Percentiles rank a stretch among this genome's conserved stretches.
These are phyloP conservation scores for Anoplolepis gracilipes DNA, from an alignment of 1,140 invertebrate genomes.

Conservation along the genomic window DNA sequence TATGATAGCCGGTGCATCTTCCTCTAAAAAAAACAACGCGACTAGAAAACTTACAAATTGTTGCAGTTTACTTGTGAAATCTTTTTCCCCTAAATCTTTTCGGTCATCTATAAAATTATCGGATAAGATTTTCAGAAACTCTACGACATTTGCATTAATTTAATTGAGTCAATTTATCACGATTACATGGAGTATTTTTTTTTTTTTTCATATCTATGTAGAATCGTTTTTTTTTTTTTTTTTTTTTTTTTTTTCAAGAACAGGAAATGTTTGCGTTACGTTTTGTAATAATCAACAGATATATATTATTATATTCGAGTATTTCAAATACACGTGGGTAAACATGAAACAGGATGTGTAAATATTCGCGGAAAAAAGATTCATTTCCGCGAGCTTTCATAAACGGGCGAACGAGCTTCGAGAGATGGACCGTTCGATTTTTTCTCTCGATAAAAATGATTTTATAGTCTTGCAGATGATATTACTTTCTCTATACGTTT, in stretches of 20 bases:
- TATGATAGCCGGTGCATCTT: not conserved
- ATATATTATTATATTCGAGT: not conserved
- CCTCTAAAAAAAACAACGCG: not conserved
- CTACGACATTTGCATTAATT: not conserved
- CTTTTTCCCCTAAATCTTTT: not conserved
- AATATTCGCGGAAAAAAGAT: not conserved
- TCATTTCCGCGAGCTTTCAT: slow-evolving; percentile 30
- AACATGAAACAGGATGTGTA: not conserved
- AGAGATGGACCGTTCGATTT: slow-evolving; percentile 21
- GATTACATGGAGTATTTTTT: not conserved
- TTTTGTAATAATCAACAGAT: not conserved
- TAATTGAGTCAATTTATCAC: not conserved
- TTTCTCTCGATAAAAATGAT: slow-evolving; percentile 44
- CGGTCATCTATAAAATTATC: not conserved
- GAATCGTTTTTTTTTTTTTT: not conserved
- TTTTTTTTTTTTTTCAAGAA: not conserved
- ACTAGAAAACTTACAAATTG: slow-evolving; percentile 1
- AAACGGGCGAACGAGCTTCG: slow-evolving; percentile 39
- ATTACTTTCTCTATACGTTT: slow-evolving; percentile 42
- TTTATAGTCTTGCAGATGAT: slow-evolving; percentile 41
- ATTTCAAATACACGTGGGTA: not conserved
- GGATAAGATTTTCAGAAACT: not conserved
- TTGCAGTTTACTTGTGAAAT: slow-evolving; percentile 3
- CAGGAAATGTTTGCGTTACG: not conserved
- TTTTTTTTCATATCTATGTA: not conserved